Conservation (phyloP, 37 sponge, comb jelly and placozoan species). For the Aphrocallistes beatrix region DNA sequence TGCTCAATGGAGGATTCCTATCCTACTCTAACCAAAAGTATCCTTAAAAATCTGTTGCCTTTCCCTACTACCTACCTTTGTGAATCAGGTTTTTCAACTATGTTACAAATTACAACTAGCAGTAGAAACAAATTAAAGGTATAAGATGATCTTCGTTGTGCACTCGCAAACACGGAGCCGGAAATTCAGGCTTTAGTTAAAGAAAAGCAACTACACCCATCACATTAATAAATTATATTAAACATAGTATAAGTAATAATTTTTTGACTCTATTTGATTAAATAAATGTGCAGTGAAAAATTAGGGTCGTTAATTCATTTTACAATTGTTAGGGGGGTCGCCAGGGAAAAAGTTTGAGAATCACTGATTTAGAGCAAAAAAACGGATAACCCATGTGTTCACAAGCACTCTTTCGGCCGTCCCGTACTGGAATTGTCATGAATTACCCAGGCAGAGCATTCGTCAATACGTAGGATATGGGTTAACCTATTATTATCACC, state of each 20-base stretch:
- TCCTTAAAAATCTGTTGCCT: neutral
- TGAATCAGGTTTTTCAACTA: neutral
- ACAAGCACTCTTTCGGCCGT: too few relatives aligned
- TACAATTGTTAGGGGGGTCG: neutral
- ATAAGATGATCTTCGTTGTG: conserved; percentile 12
- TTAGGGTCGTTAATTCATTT: neutral
- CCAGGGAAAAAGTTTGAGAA: neutral
- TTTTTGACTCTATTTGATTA: neutral
- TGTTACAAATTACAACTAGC: neutral
- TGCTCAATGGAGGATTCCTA: conserved; percentile 19
- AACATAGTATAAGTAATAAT: neutral
- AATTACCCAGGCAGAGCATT: too few relatives aligned
- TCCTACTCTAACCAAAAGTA: conserved; percentile 11
- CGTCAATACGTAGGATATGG: too few relatives aligned
- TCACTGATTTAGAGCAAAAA: neutral
- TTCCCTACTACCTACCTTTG: conserved; percentile 1
- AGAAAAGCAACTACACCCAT: conserved; percentile 4
- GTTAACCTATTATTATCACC: too few relatives aligned
- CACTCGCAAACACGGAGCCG: conserved; percentile 19
- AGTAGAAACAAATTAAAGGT: conserved; percentile 5
- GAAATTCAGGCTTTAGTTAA: neutral
- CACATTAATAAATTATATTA: neutral
- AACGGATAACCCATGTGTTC: too few relatives aligned
- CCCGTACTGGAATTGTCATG: too few relatives aligned
- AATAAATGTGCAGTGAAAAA: neutral